Evolutionary conservation across 1,140 invertebrate genomes (phyloP).

Genomic region (Drosophila bocki): DNA sequence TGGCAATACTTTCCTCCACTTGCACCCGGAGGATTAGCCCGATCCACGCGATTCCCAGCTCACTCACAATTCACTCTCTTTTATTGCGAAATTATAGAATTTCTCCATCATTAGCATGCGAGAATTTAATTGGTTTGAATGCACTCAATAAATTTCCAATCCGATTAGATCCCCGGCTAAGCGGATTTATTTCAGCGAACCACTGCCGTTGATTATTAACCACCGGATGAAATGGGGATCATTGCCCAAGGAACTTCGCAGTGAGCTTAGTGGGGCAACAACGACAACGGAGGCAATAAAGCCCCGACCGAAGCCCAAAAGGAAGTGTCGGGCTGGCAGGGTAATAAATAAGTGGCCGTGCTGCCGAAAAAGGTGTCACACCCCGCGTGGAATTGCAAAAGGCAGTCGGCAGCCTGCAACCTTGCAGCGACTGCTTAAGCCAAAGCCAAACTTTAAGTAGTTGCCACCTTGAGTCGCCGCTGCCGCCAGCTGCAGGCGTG

Average conservation of each 20-base stretch:
- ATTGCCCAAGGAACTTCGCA: conserved; percentile 28
- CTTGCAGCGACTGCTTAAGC: conserved; percentile 52
- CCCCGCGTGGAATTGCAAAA: conserved; percentile 21
- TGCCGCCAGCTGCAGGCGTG: conserved; percentile 53
- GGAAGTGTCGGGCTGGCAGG: conserved; percentile 31
- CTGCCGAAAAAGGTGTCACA: conserved; percentile 50
- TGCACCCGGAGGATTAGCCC: conserved; percentile 24
- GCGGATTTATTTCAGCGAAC: conserved; percentile 10
- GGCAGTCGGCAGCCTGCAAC: conserved; percentile 2
- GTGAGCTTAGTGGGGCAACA: conserved; percentile 5
- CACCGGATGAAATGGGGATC: conserved; percentile 14
- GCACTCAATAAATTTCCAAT: conserved; percentile 38
- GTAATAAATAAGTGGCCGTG: conserved; percentile 72
- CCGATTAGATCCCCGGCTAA: conserved; percentile 7
- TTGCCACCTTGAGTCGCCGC: conserved; percentile 68
- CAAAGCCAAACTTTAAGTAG: conserved; percentile 73
- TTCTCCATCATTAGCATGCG: conserved; percentile 31
- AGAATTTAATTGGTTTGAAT: conserved; percentile 22
- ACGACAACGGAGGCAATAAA: conserved; percentile 12
- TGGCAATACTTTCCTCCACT: conserved; percentile 31
- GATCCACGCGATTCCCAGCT: conserved; percentile 25
- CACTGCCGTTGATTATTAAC: conserved; percentile 20
- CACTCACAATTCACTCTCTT: conserved; percentile 19
- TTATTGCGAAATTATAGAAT: conserved; percentile 18
- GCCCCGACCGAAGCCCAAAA: conserved; percentile 14